Evolutionary conservation across 2,888 invertebrate species (phyloP).

Genomic region (Polyommatus icarus): DNA sequence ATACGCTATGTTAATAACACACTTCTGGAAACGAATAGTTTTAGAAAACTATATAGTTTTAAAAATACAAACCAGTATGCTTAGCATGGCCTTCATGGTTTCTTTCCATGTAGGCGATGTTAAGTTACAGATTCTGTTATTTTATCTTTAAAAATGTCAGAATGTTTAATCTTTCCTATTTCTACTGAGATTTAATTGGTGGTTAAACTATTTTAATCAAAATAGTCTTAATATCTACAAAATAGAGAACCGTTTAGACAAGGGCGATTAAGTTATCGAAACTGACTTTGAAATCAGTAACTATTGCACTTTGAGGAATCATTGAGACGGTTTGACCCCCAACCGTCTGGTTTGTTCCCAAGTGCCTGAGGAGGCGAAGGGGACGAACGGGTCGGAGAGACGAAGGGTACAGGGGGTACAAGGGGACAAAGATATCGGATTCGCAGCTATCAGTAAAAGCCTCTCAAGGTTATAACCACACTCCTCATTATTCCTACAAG

Average conservation of each 20-base stretch:
- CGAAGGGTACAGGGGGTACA: not conserved
- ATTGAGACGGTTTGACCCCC: not conserved
- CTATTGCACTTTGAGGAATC: constrained; percentile 2
- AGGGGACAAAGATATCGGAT: constrained; percentile 6
- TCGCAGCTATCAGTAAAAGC: constrained; percentile 5
- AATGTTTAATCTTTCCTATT: too few species aligned
- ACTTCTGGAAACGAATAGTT: not conserved
- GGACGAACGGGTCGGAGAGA: not conserved
- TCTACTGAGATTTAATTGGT: not conserved
- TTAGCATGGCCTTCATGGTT: not conserved
- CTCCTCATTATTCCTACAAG: not conserved
- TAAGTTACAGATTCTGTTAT: too few species aligned
- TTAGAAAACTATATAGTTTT: not conserved
- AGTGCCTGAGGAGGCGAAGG: not conserved
- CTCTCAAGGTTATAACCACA: not conserved
- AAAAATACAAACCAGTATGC: not conserved
- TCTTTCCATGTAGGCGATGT: not conserved
- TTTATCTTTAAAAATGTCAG: too few species aligned
- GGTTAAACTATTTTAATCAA: not conserved
- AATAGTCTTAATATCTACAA: not conserved
- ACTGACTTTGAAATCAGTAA: constrained; percentile 12
- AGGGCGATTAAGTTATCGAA: not conserved
- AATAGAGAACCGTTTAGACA: not conserved
- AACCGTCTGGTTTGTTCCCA: not conserved
- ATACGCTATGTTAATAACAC: not conserved